Conservation (phyloP, 2,888 invertebrate genomes). For the Byasa hedistus region DNA sequence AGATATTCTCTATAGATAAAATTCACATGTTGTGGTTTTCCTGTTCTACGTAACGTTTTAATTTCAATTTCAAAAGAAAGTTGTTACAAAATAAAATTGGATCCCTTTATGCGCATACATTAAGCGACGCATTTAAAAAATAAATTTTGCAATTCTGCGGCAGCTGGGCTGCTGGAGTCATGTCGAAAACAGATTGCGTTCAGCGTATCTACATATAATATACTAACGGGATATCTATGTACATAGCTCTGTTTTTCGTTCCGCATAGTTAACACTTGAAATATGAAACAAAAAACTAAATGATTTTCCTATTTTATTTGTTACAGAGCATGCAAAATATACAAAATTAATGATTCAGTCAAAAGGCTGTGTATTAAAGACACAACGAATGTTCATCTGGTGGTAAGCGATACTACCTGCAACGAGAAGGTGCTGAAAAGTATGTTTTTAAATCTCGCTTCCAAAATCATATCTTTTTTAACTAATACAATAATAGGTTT, state of each 20-base stretch:
- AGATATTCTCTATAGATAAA: slow-evolving; percentile 10
- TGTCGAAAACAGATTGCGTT: slow-evolving; percentile 30
- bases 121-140: slow-evolving; percentile 49
- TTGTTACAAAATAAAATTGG: slow-evolving; percentile 46
- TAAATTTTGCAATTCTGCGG: slow-evolving; percentile 34
- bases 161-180: slow-evolving; percentile 26
- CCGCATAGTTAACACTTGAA: slow-evolving; percentile 9
- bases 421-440: no score
- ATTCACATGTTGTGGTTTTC: background rate
- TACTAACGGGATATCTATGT: slow-evolving; percentile 8
- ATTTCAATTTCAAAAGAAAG: slow-evolving; percentile 29
- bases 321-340: background rate
- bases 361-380: no score
- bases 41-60: slow-evolving; percentile 21
- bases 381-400: no score
- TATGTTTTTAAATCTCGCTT: no score
- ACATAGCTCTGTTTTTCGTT: slow-evolving; percentile 16
- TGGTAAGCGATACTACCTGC: no score
- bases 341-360: background rate
- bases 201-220: slow-evolving; percentile 8
- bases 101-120: slow-evolving; percentile 76
- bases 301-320: slow-evolving; percentile 1
- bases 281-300: background rate
- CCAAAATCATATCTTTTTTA: no score
- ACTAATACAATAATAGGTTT: no score